Evolutionary conservation across 1,140 invertebrate species (phyloP), one percentile per base, ranked within the genome.

Genomic region (Subanguina moxae): DNA sequence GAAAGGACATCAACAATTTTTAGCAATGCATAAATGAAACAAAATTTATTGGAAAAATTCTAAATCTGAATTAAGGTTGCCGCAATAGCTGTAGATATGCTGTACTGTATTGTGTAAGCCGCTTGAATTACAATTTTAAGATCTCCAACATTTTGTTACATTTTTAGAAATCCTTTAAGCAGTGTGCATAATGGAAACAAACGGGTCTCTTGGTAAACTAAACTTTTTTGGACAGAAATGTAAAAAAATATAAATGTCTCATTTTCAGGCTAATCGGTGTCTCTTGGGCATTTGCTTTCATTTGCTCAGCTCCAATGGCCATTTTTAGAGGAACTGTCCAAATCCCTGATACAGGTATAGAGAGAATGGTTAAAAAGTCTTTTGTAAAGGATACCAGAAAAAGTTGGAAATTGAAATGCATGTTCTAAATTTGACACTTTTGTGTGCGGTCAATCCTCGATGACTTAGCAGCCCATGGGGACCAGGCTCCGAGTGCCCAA

Each of bases 71-170:
- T 38, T 38, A 38, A 38, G 32, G 32, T 38, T 38, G 77, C 77
- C 13, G 78, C 77, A n/a, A 73, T 78, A 67, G 77, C 77, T 61
- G 68, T 80, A 56, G 77, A 78, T 62, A 78, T 78, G 77, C 56
- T 78, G 1, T 78, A 66, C 42, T 78, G 77, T 62, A 80, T 78
- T 38, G 57, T 64, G 77, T 78, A 64, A 67, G 71, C 62, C 28
- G 28, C 28, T 25, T 28, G 8, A 21, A 21, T n/a, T n/a, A 61
- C 27, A n/a, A 43, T 32, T 21, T 3, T 8, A 21, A 43, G 58
- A 61, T 3, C 58, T 25, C 38, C 8, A 7, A 32, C 3, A 30
- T 3, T 5, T 5, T 3, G 5, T 7, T 61, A 9, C 19, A 17
- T 13, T 52, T 68, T 11, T 9, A 71, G 68, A 28, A 58, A 48